phyloP scores from a whole-genome alignment of 2,797 vertebrate genomes.

The Melopsittacus undulatus region DNA sequence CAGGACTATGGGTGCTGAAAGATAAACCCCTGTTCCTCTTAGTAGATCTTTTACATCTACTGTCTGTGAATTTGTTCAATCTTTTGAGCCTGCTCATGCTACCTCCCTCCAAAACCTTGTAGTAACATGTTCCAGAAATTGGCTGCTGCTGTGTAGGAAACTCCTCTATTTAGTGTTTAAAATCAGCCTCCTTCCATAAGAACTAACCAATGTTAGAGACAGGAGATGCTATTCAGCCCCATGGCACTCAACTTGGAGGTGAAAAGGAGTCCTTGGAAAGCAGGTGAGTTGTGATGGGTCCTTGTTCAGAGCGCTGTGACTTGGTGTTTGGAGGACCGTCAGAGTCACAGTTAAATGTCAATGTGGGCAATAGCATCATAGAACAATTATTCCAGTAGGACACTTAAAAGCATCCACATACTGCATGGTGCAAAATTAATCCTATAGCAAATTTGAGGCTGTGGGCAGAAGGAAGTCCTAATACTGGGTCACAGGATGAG shows the following conservation, averaged over 20 bases:
- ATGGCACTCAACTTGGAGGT: neutral
- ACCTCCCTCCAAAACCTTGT: neutral
- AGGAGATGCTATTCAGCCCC: neutral
- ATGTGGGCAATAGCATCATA: rapidly evolving
- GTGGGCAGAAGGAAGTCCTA: neutral
- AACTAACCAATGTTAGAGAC: neutral
- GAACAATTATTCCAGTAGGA: neutral
- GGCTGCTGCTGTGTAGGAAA: neutral
- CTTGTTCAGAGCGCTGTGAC: neutral
- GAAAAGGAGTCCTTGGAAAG: neutral
- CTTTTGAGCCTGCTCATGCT: neutral
- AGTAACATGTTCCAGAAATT: neutral
- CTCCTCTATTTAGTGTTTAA: neutral
- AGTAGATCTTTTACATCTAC: neutral
- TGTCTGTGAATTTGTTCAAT: neutral
- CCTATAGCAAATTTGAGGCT: neutral
- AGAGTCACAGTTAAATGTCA: neutral
- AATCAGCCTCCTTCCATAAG: neutral
- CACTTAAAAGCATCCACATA: neutral
- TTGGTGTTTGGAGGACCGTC: neutral
- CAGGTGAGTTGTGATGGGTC: neutral
- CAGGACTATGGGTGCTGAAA: neutral
- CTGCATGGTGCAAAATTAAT: neutral
- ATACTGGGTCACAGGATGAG: neutral
- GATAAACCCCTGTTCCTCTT: no score